Evolutionary conservation across 2,888 invertebrate genomes (phyloP).

Genomic region (Anodontia alba): DNA sequence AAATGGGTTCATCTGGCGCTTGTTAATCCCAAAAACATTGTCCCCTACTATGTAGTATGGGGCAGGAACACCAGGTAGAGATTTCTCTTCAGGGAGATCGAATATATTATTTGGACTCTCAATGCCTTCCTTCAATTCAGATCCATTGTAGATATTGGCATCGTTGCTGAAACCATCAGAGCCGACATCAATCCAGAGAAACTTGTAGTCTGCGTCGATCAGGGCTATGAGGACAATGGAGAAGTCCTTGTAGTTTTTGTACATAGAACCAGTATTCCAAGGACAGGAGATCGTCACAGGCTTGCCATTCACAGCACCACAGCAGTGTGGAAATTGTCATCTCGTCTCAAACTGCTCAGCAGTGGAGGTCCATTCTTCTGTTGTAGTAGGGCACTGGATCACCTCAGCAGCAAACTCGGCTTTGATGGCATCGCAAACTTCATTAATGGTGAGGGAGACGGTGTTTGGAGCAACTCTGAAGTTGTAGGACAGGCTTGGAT

Average conservation of each 20-base stretch:
- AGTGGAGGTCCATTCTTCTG: neutral
- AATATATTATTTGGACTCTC: slow-evolving; percentile 12
- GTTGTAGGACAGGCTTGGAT: slow-evolving; percentile 33
- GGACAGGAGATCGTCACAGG: slow-evolving; percentile 30
- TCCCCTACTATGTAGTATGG: slow-evolving; percentile 44
- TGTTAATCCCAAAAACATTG: slow-evolving; percentile 54
- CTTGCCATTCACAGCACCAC: slow-evolving; percentile 36
- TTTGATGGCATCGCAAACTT: slow-evolving; percentile 28
- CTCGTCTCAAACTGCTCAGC: slow-evolving; percentile 36
- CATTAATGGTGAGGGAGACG: slow-evolving; percentile 18
- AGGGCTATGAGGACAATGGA: neutral
- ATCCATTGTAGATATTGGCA: slow-evolving; percentile 22
- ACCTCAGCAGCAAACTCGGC: neutral
- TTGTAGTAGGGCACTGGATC: slow-evolving; percentile 20
- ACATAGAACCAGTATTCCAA: slow-evolving; percentile 32
- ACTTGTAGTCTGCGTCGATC: neutral
- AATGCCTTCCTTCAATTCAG: slow-evolving; percentile 10
- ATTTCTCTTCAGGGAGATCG: neutral
- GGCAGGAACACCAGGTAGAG: neutral
- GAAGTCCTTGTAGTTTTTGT: slow-evolving; percentile 17
- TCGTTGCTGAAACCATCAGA: slow-evolving; percentile 17
- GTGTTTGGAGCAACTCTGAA: slow-evolving; percentile 34
- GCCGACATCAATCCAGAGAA: slow-evolving; percentile 29
- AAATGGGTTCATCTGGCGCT: slow-evolving; percentile 33
- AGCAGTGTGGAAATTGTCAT: slow-evolving; percentile 30